Evolutionary conservation across 2,797 vertebrate species (phyloP).

Genomic region (Carduelis carduelis): DNA sequence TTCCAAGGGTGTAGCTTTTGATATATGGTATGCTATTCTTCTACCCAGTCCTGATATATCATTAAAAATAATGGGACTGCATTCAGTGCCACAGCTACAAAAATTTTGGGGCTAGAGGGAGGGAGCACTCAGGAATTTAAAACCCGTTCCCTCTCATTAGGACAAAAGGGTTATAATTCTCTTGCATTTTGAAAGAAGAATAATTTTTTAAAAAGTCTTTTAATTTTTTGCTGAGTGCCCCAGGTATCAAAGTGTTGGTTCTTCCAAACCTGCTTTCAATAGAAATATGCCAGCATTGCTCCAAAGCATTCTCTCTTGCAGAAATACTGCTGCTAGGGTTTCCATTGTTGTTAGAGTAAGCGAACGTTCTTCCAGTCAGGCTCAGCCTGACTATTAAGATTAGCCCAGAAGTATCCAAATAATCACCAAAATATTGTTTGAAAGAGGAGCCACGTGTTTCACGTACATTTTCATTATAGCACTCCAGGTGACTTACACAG

Average conservation of each 20-base stretch:
- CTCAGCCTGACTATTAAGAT: neutral
- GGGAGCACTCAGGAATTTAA: slow-evolving; percentile 50
- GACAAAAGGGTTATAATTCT: slow-evolving; percentile 65
- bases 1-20: slow-evolving; percentile 35
- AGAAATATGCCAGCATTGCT: neutral
- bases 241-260: slow-evolving; percentile 5
- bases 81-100: slow-evolving; percentile 28
- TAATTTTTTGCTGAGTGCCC: slow-evolving; percentile 54
- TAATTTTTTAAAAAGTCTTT: slow-evolving; percentile 49
- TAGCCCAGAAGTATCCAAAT: neutral
- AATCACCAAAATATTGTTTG: neutral
- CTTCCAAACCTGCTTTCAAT: slow-evolving; percentile 17
- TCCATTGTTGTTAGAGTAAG: neutral
- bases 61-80: slow-evolving; percentile 64
- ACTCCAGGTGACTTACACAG: neutral
- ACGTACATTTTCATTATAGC: neutral
- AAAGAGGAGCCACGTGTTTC: neutral
- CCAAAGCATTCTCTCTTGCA: neutral
- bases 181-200: slow-evolving; percentile 34
- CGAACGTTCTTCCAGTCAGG: neutral
- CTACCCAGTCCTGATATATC: slow-evolving; percentile 36
- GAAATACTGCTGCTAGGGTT: neutral
- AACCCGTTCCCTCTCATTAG: slow-evolving; percentile 54
- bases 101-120: slow-evolving; percentile 54
- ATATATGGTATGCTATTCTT: slow-evolving; percentile 50